Evolutionary conservation across 2,113 vertebrate species (phyloP), one percentile per base, ranked within the genome.

Genomic region (Macrotus californicus): DNA sequence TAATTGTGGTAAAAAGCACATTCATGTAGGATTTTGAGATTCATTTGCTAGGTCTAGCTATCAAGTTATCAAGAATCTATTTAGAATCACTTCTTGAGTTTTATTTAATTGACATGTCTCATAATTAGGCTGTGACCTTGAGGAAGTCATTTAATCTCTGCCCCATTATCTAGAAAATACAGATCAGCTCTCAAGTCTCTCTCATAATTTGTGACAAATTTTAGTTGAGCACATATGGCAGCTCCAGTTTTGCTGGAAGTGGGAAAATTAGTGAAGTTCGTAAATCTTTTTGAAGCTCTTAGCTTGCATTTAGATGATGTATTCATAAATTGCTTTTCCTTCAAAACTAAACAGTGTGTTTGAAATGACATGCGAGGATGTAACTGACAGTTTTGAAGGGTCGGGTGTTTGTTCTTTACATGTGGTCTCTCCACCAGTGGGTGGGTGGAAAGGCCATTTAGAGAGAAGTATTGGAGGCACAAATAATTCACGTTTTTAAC

Each of bases 311-410:
- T 87, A 67, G 52, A 36, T 81, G 82, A 83, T 69, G 34, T 36
- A 77, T n/a, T 95, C 41, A 43, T 86, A 80, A 90, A 21, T 92
- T 90, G 36, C 52, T 85, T 95, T 59, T 91, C 48, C 50, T 85
- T 88, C 61, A 88, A 29, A 82, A 77, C 79, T 9, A 86, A 59
- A 54, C 67, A 29, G 18, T 75, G 18, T 83, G 18, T 59, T 90
- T 73, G 59, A 59, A 67, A 64, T 72, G 31, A 83, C 50, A 83
- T 36, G 24, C 73, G 59, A 90, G 79, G 82, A 39, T 93, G 18
- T 67, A 75, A 69, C 11, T 69, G 88, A 34, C 21, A 61, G 1
- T 69, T 77, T 72, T 56, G 69, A 84, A 86, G 67, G 39, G 24
- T 11, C 39, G 75, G 54, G 7, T 93, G 31, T 80, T 95, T 83